Evolutionary conservation across 2,888 invertebrate genomes (phyloP), one percentile per base, ranked within the genome.

Genomic region (Pachydiplax longipennis): DNA sequence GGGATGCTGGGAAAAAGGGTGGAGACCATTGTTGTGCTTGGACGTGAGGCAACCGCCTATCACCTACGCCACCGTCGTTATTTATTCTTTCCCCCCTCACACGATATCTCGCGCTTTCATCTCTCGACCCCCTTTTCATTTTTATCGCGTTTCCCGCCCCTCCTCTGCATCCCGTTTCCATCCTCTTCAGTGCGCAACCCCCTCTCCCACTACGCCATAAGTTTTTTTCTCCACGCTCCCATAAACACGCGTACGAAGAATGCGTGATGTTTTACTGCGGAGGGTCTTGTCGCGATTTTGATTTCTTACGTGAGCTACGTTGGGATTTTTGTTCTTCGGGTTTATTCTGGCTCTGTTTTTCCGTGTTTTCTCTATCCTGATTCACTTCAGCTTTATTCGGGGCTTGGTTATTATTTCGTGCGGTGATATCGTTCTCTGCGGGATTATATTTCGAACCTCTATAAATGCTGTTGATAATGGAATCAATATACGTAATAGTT

Each of bases 11-110:
- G 44, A 44, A 37, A 37, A 37, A 31, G 58, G 83, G n/a, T 5
- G 15, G 5, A 35, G 37, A 65, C 87, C 87, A 87, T 87, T 87
- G 87, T 87, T 87, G 65, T 61, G 53, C 61, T 58, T 10, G 87
- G 61, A 87, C 37, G 87, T 40, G 87, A 65, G 48, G 87, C 83
- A 61, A 83, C 58, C 83, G 58, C 87, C 87, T 87, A 87, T 87
- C 87, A 83, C 58, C 82, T 53, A 40, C 48, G 61, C 61, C 37
- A 37, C 40, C 37, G 25, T 37, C 87, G 61, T 87, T 87, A 87
- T 87, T 65, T 87, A 87, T 65, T 61, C 87, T 37, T 8, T n/a
- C n/a, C n/a, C 37, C 31, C 58, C 81, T 44, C 44, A 8, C 44
- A 44, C 10, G 58, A 31, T 15, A 35, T 58, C 58, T 35, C 53